Conservation (phyloP, 2,888 invertebrate species). For the Willowsia nigromaculata region DNA sequence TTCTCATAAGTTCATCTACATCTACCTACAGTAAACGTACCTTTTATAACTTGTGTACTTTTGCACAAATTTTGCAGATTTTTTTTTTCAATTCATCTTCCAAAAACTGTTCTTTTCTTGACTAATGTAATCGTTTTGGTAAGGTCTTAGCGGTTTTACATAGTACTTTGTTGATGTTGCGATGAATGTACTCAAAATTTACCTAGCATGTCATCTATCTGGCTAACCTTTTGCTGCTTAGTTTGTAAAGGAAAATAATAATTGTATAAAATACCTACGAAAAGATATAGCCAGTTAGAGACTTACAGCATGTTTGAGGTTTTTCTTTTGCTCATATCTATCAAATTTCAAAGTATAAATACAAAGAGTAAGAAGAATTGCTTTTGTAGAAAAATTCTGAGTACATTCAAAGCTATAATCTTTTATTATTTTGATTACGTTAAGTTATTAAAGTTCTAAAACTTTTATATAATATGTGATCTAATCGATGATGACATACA, state of each 20-base stretch:
- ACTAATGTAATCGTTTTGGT: background rate
- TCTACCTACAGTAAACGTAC: background rate
- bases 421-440: background rate
- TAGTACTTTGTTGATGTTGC: background rate
- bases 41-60: background rate
- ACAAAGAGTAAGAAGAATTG: background rate
- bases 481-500: background rate
- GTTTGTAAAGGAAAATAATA: background rate
- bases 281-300: background rate
- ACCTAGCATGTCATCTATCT: background rate
- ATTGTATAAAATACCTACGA: background rate
- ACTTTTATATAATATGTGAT: background rate
- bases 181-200: constrained; percentile 32
- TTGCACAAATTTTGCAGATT: background rate
- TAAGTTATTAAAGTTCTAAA: background rate
- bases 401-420: constrained; percentile 6
- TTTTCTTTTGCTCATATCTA: background rate
- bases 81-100: background rate
- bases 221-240: background rate
- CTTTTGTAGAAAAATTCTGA: background rate
- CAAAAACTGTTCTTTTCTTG: background rate
- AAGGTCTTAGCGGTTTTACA: background rate
- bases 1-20: background rate
- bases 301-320: background rate
- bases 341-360: background rate